A percentile compares a stretch with the other conserved stretches of the same genome.
Conservation (phyloP, 2,113 vertebrate species). For the Syngnathus scovelli region DNA sequence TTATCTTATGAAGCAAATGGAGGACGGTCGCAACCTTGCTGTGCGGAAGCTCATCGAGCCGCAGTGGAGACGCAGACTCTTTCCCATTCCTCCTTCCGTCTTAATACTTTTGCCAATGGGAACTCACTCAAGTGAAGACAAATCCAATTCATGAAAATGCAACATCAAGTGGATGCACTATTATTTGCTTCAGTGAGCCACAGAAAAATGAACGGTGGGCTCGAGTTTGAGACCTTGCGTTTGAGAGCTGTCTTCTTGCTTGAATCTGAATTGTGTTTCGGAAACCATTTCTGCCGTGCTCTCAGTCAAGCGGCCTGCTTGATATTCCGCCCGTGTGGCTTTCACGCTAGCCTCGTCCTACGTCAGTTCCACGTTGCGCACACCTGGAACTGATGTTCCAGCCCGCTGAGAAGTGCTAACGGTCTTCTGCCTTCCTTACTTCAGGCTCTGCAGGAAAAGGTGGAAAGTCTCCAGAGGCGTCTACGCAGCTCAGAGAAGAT, state of each 20-base stretch:
- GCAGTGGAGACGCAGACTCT: not conserved
- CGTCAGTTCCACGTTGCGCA: conserved; percentile 13
- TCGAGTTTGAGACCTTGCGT: no score
- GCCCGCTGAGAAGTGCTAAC: conserved; percentile 18
- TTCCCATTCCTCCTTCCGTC: not conserved
- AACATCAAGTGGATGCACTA: no score
- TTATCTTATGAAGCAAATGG: not conserved
- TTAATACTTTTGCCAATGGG: not conserved
- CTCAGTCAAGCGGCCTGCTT: not conserved
- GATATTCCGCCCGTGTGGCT: not conserved
- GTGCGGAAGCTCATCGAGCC: not conserved
- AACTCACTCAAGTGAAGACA: no score
- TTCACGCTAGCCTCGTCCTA: conserved; percentile 17
- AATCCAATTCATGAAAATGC: no score
- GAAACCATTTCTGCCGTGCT: not conserved
- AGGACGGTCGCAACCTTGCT: not conserved
- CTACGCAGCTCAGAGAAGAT: conserved; percentile 72
- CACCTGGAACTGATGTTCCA: conserved; percentile 13
- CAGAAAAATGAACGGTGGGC: no score
- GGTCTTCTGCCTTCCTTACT: conserved; percentile 28
- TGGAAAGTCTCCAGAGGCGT: conserved; percentile 73
- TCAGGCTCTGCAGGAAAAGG: conserved; percentile 80
- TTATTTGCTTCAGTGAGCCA: no score
- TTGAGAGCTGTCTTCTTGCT: not conserved
- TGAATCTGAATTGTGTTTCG: not conserved